These are phyloP conservation scores for Eupithecia centaureata DNA, from an alignment of 2,888 invertebrate species.

Conservation along the genomic window DNA sequence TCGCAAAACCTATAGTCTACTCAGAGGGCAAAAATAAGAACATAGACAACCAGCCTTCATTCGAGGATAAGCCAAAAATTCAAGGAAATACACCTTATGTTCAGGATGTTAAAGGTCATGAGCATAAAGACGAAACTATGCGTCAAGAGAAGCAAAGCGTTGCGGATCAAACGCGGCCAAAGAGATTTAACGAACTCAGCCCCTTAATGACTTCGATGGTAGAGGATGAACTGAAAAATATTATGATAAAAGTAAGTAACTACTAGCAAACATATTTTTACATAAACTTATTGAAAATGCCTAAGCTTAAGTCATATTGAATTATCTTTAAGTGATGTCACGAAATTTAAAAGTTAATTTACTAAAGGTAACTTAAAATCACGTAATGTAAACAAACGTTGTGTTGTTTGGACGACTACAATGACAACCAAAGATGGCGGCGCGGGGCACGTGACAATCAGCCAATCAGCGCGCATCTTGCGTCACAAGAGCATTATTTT, in stretches of 20 bases:
- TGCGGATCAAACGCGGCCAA: background rate
- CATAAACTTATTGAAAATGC: too few relatives aligned
- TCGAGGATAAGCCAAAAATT: background rate
- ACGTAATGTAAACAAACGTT: too few relatives aligned
- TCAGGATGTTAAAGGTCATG: background rate
- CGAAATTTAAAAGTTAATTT: too few relatives aligned
- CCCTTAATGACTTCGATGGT: slow-evolving; percentile 53
- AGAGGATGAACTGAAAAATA: slow-evolving; percentile 57
- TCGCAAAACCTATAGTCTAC: background rate
- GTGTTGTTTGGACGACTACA: too few relatives aligned
- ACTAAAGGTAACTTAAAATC: too few relatives aligned
- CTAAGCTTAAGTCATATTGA: too few relatives aligned
- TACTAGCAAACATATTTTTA: background rate
- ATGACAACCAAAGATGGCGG: too few relatives aligned
- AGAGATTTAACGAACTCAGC: slow-evolving; percentile 52
- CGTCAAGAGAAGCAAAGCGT: background rate
- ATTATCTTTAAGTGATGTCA: too few relatives aligned
- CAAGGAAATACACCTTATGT: background rate
- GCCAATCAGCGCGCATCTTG: too few relatives aligned
- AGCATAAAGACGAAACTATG: background rate
- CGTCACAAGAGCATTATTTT: too few relatives aligned
- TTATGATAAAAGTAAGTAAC: slow-evolving; percentile 60
- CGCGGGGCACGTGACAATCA: too few relatives aligned
- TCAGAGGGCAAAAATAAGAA: background rate
- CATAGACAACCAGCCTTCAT: background rate